Evolutionary conservation across 2,797 vertebrate genomes (phyloP).

Genomic region (Eulemur mongoz): DNA sequence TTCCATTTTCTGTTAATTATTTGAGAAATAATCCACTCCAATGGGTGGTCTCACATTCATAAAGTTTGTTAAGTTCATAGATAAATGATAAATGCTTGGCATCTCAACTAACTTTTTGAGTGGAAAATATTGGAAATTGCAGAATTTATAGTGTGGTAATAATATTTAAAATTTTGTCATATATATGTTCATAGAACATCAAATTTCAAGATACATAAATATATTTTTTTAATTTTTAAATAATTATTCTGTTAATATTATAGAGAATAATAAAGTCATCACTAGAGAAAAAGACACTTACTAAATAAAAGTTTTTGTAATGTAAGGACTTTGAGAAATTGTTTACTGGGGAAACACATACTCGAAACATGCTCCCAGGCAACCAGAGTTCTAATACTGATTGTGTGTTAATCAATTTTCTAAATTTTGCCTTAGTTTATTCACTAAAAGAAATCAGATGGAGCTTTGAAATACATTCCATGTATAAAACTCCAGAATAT

Average conservation of each 20-base stretch:
- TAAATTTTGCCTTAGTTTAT: not conserved
- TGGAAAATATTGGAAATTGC: not conserved
- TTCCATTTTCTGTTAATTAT: constrained; percentile 1
- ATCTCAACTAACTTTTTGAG: too few species aligned
- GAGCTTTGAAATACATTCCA: not conserved
- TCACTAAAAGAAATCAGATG: not conserved
- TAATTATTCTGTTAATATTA: not conserved
- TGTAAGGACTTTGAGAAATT: not conserved
- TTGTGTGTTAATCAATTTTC: not conserved
- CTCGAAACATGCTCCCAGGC: not conserved
- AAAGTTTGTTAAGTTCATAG: constrained; percentile 11
- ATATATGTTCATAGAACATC: not conserved
- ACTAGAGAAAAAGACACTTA: not conserved
- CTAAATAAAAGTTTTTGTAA: not conserved
- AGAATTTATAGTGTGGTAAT: not conserved
- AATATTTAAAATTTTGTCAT: not conserved
- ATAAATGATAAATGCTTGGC: not conserved
- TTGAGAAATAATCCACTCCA: not conserved
- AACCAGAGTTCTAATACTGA: not conserved
- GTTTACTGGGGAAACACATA: not conserved
- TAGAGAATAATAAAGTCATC: not conserved
- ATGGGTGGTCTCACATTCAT: not conserved
- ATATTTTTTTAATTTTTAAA: not conserved
- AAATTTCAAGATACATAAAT: not conserved
- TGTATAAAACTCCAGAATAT: not conserved